Evolutionary conservation across 2,888 invertebrate species (phyloP).

Genomic region (Volucella inflata): DNA sequence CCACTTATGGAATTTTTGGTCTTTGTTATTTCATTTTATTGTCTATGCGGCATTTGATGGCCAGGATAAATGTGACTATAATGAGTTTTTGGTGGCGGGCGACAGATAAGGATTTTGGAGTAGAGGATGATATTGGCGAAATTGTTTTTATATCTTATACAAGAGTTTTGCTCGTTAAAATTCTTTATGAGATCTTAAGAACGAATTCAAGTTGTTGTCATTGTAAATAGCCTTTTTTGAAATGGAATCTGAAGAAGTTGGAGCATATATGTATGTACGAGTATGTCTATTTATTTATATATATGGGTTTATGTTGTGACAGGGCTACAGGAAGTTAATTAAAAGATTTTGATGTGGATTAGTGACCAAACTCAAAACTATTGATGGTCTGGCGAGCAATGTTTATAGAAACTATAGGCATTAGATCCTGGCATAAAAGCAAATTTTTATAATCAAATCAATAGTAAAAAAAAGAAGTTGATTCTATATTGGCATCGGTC

Average conservation of each 20-base stretch:
- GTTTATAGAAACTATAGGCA: too few species aligned
- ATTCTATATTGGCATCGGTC: too few species aligned
- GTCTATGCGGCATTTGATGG: conserved; percentile 61
- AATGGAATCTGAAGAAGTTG: conserved; percentile 6
- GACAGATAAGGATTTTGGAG: conserved; percentile 38
- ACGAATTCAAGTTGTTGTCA: conserved; percentile 62
- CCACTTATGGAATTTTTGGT: conserved; percentile 68
- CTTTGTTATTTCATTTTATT: conserved; percentile 47
- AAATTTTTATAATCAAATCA: too few species aligned
- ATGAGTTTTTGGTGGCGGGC: conserved; percentile 74
- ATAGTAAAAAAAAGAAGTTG: too few species aligned
- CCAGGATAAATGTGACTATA: conserved; percentile 72
- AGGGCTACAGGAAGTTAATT: conserved; percentile 62
- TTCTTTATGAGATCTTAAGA: conserved; percentile 70
- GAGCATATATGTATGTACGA: conserved; percentile 16
- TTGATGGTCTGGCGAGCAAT: conserved; percentile 6
- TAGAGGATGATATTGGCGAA: conserved; percentile 4
- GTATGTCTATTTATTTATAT: too few species aligned
- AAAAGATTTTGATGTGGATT: conserved; percentile 37
- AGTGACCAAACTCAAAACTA: conserved; percentile 21
- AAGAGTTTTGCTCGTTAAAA: conserved; percentile 70
- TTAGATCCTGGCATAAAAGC: too few species aligned
- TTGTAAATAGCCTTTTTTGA: conserved; percentile 64
- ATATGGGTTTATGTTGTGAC: conserved; percentile 38
- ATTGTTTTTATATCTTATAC: conserved; percentile 55